Evolutionary conservation across 2,888 invertebrate species (phyloP).

Genomic region (Oscheius sp.): DNA sequence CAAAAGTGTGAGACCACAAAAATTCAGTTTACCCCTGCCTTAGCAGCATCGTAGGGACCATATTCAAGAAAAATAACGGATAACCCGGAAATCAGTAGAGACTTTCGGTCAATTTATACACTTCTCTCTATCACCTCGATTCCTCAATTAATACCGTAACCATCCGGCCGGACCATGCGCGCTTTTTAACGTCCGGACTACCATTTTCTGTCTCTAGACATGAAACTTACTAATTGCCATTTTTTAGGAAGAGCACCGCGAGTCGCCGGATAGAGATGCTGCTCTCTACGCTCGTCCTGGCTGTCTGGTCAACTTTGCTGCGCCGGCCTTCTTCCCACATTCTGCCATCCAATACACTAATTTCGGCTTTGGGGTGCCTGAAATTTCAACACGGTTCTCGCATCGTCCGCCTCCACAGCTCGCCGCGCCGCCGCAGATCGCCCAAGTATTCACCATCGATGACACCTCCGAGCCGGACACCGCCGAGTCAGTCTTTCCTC

Average conservation of each 20-base stretch:
- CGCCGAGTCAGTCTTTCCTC: background rate
- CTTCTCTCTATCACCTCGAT: too few relatives aligned
- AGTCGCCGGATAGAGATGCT: background rate
- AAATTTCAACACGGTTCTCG: too few relatives aligned
- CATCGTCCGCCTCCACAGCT: background rate
- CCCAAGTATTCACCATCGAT: conserved; percentile 2
- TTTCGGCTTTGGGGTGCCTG: too few relatives aligned
- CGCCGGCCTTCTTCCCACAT: background rate
- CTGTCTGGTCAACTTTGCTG: background rate
- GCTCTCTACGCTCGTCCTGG: background rate
- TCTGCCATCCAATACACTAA: background rate
- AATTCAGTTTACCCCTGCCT: too few relatives aligned
- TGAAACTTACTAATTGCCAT: background rate
- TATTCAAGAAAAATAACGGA: too few relatives aligned
- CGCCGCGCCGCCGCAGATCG: background rate
- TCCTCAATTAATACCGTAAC: too few relatives aligned
- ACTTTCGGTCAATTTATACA: too few relatives aligned
- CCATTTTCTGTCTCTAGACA: background rate
- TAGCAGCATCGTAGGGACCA: too few relatives aligned
- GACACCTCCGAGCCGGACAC: background rate
- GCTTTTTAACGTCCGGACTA: too few relatives aligned
- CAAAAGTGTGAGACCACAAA: too few relatives aligned
- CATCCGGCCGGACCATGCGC: too few relatives aligned
- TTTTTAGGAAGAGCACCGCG: background rate
- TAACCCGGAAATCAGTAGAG: too few relatives aligned